phyloP scores from a whole-genome alignment of 2,888 invertebrate species.

The Sesia bembeciformis region DNA sequence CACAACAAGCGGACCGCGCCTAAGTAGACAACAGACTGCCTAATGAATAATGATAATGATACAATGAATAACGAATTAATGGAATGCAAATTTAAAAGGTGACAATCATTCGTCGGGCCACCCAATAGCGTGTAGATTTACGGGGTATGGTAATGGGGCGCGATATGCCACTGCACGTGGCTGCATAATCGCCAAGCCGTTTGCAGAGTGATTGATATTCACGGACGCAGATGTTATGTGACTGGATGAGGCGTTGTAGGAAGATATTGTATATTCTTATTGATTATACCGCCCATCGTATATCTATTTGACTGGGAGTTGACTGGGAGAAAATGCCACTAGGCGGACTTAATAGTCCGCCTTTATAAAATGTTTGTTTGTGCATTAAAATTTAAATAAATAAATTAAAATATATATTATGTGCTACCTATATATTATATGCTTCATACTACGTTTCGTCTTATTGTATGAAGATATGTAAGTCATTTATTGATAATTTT shows the following conservation, averaged over 20 bases:
- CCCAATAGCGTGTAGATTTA: slow-evolving; percentile 50
- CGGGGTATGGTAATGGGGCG: slow-evolving; percentile 46
- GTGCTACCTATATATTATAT: no score
- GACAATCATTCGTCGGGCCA: slow-evolving; percentile 65
- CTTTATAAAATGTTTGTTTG: no score
- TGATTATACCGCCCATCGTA: no score
- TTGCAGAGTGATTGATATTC: slow-evolving; percentile 52
- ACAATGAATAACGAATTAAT: slow-evolving; percentile 35
- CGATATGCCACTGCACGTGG: slow-evolving; percentile 59
- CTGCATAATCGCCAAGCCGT: slow-evolving; percentile 47
- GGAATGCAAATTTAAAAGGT: slow-evolving; percentile 61
- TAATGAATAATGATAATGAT: slow-evolving; percentile 40
- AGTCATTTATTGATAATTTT: no score
- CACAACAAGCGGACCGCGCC: slow-evolving; percentile 46
- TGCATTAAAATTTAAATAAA: no score
- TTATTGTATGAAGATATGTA: no score
- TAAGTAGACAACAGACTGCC: slow-evolving; percentile 22
- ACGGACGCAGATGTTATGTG: slow-evolving; percentile 13
- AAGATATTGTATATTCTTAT: no score
- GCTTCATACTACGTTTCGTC: no score
- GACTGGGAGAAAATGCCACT: no score
- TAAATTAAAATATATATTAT: no score
- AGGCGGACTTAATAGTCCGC: no score
- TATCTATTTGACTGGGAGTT: no score
- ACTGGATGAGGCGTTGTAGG: slow-evolving; percentile 16